Base-by-base conservation (phyloP, 2,888 invertebrate genomes). In the Caradrina clavipalpis region DNA sequence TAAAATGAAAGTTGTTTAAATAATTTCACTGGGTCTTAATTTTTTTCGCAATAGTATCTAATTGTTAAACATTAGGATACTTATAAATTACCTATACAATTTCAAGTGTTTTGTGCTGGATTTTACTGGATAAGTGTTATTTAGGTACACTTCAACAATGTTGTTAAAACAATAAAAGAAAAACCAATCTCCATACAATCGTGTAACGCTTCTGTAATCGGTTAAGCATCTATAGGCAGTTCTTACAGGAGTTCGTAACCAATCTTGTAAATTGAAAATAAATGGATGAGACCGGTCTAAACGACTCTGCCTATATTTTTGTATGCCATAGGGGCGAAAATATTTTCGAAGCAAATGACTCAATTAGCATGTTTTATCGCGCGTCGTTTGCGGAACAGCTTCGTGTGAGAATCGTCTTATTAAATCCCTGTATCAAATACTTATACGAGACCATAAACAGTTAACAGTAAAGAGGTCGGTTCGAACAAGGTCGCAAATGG, bases 391-490 rank as follows among this genome's bases (percentile, higher is more conserved):
- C 51, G 49, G 59, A 47, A 69, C 50, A 26, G 64, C 22, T 67
- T 62, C 59, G 55, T 77, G 50, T 57, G 47, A 72, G 39, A 64
- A 73, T 63, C 56, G 49, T 68, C 17, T 49, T 67, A 68, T 50
- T 68, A 73, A 78, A 77, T 77, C 78, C 76, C 73, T 68, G 76
- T 78, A 78, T 74, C 47, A 63, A 72, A 74, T 54, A 64, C 50
- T 57, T 66, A 66, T 61, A 64, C 60, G 47, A 69, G 50, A 73
- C 49, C 31, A 73, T 57, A 60, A 63, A 57, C 57, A 64, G 78
- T 59, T 45, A 51, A 78, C 49, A 57, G 31, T 60, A 61, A 73
- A 66, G 22, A 68, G 56, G 49, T 69, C 59, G 58, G 55, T 73
- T 78, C 56, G 59, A 65, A 69, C 35, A 50, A 70, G 47, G 63